Conservation (phyloP, 2,797 vertebrate species). For the Hoplostethus atlanticus region DNA sequence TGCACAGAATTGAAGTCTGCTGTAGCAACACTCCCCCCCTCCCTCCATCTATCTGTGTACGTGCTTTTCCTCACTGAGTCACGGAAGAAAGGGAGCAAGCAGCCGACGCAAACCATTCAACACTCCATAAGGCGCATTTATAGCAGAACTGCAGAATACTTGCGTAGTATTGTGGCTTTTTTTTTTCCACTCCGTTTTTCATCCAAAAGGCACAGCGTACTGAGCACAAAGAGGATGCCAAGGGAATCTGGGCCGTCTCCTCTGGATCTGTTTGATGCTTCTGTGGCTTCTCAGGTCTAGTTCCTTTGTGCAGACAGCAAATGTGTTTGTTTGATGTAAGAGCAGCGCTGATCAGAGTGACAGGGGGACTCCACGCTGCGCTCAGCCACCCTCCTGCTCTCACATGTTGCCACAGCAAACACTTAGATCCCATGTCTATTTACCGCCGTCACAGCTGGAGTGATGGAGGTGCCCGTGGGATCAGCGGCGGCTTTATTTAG, state of each 20-base stretch:
- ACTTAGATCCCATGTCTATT: constrained; percentile 68
- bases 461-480: constrained; percentile 58
- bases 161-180: not conserved
- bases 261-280: constrained; percentile 5
- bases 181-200: not conserved
- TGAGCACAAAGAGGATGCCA: not conserved
- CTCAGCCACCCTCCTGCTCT: constrained; percentile 44
- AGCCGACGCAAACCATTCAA: constrained; percentile 35
- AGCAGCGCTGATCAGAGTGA: constrained; percentile 54
- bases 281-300: constrained; percentile 11
- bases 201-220: not conserved
- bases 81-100: constrained; percentile 33
- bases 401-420: constrained; percentile 73
- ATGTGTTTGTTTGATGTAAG: constrained; percentile 60
- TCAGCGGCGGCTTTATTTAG: constrained; percentile 78
- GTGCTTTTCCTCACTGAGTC: constrained; percentile 53
- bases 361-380: constrained; percentile 46
- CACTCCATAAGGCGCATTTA: constrained; percentile 22
- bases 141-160: constrained; percentile 14
- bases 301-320: constrained; percentile 31
- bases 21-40: constrained; percentile 1
- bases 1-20: constrained; percentile 53
- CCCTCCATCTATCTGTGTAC: constrained; percentile 36
- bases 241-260: not conserved
- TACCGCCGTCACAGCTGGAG: constrained; percentile 72